A percentile compares a stretch with the other conserved stretches of the same genome.
Conservation (phyloP, 2,797 vertebrate species). For the Brachyrhaphis roseni region DNA sequence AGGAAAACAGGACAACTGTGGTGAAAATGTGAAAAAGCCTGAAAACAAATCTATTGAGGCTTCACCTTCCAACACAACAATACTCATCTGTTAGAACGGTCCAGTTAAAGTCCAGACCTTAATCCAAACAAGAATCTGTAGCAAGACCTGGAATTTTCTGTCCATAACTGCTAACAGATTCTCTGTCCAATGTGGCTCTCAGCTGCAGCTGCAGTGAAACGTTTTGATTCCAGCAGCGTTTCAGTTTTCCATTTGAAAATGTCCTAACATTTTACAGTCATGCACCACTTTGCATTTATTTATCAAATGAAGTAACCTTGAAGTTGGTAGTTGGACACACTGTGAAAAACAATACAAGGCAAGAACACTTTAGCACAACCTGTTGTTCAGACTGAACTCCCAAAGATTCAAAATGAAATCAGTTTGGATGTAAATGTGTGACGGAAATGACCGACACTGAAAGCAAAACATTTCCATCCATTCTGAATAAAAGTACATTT, state of each 20-base stretch:
- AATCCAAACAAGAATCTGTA: neutral
- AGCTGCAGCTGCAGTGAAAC: neutral
- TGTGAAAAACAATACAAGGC: neutral
- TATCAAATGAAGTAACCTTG: neutral
- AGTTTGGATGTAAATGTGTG: neutral
- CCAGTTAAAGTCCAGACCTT: neutral
- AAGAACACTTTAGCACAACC: neutral
- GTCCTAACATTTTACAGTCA: too few species aligned
- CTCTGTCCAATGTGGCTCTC: neutral
- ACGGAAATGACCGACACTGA: neutral
- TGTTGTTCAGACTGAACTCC: neutral
- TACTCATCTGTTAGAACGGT: neutral
- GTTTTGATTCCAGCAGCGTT: neutral
- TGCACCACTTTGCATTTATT: neutral
- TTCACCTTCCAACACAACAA: neutral
- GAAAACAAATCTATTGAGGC: neutral
- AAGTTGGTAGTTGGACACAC: neutral
- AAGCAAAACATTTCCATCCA: neutral
- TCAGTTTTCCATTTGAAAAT: neutral
- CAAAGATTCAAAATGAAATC: neutral
- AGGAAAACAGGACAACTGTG: neutral
- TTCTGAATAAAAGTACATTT: neutral
- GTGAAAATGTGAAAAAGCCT: neutral
- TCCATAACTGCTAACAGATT: neutral
- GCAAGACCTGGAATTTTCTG: neutral